Percentiles rank a stretch among this genome's conserved stretches.
Conservation (phyloP, 2,888 invertebrate genomes). For the Pristionchus arcanus region DNA sequence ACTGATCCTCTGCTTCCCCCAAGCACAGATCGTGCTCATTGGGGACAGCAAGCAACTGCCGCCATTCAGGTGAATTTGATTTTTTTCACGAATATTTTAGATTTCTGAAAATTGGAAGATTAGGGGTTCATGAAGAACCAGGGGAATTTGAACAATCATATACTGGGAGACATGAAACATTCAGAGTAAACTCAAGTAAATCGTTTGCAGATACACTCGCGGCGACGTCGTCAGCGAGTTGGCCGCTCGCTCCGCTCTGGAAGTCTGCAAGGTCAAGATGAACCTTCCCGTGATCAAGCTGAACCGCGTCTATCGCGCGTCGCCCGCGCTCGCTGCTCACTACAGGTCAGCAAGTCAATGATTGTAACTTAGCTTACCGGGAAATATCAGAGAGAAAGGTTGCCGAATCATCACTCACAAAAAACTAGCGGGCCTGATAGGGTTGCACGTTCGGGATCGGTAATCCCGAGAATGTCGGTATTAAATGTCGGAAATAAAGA, state of each 20-base stretch:
- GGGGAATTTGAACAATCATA: no score
- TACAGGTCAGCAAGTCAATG: not conserved
- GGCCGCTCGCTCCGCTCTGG: not conserved
- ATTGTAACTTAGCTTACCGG: no score
- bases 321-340: not conserved
- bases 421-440: no score
- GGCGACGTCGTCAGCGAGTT: not conserved
- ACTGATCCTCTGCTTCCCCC: constrained; percentile 3
- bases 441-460: no score
- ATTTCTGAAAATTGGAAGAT: no score
- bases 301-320: not conserved
- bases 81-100: not conserved
- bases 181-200: no score
- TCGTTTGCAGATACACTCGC: not conserved
- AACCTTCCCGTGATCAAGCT: constrained; percentile 7
- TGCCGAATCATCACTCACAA: no score
- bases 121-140: not conserved
- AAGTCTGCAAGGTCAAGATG: not conserved
- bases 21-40: constrained; percentile 38
- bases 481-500: no score
- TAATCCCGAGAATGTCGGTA: no score
- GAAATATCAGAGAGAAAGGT: no score
- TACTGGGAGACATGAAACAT: no score
- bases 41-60: constrained; percentile 32
- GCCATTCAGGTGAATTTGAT: not conserved